phyloP scores from a whole-genome alignment of 64 coral and sea anemone species.

The Stichodactyla mertensii region DNA sequence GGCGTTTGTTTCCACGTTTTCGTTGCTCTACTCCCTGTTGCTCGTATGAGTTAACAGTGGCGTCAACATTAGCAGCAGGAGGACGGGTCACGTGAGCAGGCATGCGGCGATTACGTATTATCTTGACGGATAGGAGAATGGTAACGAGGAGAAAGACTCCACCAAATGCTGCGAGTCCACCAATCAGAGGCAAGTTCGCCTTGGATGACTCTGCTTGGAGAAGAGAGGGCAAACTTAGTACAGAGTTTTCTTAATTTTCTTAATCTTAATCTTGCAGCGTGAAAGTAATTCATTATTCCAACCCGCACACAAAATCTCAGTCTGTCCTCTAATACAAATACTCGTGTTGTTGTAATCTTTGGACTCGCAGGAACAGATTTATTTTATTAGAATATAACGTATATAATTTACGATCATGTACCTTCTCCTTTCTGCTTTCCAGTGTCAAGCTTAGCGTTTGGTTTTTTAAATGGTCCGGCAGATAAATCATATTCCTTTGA shows the following conservation, averaged over 20 bases:
- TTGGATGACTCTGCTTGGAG: not conserved
- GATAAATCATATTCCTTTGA: not conserved
- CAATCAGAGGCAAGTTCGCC: not conserved
- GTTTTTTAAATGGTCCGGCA: not conserved
- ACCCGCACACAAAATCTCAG: no score
- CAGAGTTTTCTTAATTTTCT: no score
- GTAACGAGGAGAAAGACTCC: not conserved
- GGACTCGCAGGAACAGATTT: no score
- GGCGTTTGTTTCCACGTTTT: not conserved
- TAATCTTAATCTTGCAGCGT: no score
- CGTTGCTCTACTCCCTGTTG: not conserved
- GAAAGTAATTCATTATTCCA: no score
- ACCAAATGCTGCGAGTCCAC: not conserved
- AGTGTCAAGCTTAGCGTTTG: not conserved
- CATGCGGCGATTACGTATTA: not conserved
- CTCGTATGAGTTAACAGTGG: not conserved
- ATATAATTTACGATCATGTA: not conserved
- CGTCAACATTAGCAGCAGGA: not conserved
- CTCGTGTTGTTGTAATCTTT: no score
- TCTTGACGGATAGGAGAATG: not conserved
- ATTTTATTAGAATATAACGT: no score
- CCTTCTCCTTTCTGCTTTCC: not conserved
- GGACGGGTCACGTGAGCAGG: not conserved
- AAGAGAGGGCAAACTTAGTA: not conserved
- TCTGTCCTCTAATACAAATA: no score